A percentile compares a stretch with the other conserved stretches of the same genome.
These are phyloP conservation scores for Jaculus jaculus DNA, from an alignment of 2,113 vertebrate species.

Conservation along the genomic window DNA sequence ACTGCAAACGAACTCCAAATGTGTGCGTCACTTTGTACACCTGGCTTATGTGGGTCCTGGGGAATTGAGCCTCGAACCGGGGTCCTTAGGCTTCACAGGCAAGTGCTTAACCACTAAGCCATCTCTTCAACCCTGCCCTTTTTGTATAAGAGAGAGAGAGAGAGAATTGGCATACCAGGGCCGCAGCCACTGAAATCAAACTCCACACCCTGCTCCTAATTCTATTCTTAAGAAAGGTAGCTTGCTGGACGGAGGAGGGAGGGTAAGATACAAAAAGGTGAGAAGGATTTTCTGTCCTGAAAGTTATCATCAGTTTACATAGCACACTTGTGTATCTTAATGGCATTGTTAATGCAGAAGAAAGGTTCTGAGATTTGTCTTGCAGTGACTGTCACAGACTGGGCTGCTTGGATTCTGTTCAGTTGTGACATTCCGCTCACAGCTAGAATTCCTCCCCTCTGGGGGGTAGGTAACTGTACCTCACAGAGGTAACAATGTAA, in stretches of 20 bases:
- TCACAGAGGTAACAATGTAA: constrained; percentile 51
- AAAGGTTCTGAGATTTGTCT: not conserved
- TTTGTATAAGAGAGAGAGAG: no score
- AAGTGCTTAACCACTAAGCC: no score
- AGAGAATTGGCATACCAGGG: no score
- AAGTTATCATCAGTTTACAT: not conserved
- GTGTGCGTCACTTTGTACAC: no score
- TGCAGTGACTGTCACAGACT: not conserved
- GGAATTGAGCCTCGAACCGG: no score
- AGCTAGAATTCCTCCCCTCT: constrained; percentile 46
- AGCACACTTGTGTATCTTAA: not conserved
- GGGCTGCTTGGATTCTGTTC: not conserved
- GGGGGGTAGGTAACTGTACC: constrained; percentile 44
- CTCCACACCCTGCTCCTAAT: no score
- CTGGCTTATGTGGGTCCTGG: no score
- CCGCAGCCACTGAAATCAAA: no score
- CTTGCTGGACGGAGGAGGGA: not conserved
- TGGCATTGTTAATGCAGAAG: not conserved
- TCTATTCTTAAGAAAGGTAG: not conserved
- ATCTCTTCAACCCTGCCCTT: no score
- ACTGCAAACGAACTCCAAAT: no score
- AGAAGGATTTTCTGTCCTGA: not conserved
- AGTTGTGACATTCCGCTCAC: not conserved
- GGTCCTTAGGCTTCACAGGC: no score
- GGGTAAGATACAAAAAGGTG: not conserved